Percentiles rank a stretch among this genome's conserved stretches.
Conservation (phyloP, 30 jellyfish, hydroid and myxozoan genomes). For the Pelagia noctiluca region DNA sequence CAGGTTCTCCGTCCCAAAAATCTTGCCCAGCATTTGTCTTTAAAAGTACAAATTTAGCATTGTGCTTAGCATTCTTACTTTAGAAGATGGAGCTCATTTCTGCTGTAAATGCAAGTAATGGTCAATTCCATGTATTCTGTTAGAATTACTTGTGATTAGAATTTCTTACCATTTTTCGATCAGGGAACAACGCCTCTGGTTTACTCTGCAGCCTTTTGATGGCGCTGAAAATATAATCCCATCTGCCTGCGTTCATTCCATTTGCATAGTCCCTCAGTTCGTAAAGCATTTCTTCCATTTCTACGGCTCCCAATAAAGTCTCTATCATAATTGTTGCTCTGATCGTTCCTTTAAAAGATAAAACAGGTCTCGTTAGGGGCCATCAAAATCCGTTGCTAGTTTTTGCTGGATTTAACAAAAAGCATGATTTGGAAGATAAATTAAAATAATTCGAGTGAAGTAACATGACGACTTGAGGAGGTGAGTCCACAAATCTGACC, state of each 20-base stretch:
- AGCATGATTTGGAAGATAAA: too few relatives aligned
- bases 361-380: too few relatives aligned
- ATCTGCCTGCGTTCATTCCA: slow-evolving; percentile 98
- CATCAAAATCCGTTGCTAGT: too few relatives aligned
- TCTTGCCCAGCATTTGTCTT: too few relatives aligned
- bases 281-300: slow-evolving; percentile 97
- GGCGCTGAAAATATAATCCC: slow-evolving; percentile 96
- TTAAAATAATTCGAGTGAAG: too few relatives aligned
- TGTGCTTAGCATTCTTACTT: too few relatives aligned
- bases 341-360: slow-evolving; percentile 63
- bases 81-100: too few relatives aligned
- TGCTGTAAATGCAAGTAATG: not conserved
- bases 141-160: not conserved
- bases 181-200: slow-evolving; percentile 85
- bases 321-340: slow-evolving; percentile 95
- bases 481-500: too few relatives aligned
- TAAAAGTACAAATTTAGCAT: too few relatives aligned
- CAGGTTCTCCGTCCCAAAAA: too few relatives aligned
- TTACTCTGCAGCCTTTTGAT: slow-evolving; percentile 82
- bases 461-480: too few relatives aligned
- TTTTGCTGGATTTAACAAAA: too few relatives aligned
- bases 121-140: slow-evolving; percentile 6
- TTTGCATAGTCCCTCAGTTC: slow-evolving; percentile 88
- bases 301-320: slow-evolving; percentile 84
- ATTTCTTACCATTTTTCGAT: slow-evolving; percentile 84